Conservation (phyloP, 2,888 invertebrate species). For the Eumacrocentrus americanus region DNA sequence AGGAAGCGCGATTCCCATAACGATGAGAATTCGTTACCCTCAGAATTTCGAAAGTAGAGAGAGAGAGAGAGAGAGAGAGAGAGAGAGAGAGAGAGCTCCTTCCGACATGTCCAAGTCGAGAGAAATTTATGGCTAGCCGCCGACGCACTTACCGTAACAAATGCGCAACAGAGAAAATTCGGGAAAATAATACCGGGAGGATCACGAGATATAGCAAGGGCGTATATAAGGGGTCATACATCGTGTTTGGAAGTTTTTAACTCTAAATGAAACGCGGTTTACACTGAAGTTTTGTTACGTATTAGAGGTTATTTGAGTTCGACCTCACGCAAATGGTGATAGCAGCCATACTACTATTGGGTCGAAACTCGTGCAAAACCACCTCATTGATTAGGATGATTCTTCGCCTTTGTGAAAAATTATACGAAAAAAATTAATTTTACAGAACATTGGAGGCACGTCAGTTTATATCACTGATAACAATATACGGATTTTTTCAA, state of each 20-base stretch:
- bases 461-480: no score
- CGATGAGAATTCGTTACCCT: slow-evolving; percentile 15
- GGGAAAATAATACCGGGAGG: slow-evolving; percentile 6
- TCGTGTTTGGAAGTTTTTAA: slow-evolving; percentile 13
- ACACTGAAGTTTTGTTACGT: no score
- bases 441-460: no score
- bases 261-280: slow-evolving; percentile 6
- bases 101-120: slow-evolving; percentile 9
- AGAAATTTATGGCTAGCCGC: slow-evolving; percentile 29
- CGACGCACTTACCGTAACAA: slow-evolving; percentile 39
- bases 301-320: no score
- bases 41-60: slow-evolving; percentile 1
- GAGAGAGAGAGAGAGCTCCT: slow-evolving; percentile 9
- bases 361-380: no score
- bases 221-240: slow-evolving; percentile 3
- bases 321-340: no score
- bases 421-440: no score
- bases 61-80: no score
- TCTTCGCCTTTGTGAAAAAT: no score
- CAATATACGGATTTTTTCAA: no score
- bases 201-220: slow-evolving; percentile 11
- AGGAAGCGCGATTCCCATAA: slow-evolving; percentile 15
- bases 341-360: no score
- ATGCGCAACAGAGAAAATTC: slow-evolving; percentile 20
- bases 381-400: no score